phyloP scores from a whole-genome alignment of 2,113 vertebrate species.

The Lepus europaeus region DNA sequence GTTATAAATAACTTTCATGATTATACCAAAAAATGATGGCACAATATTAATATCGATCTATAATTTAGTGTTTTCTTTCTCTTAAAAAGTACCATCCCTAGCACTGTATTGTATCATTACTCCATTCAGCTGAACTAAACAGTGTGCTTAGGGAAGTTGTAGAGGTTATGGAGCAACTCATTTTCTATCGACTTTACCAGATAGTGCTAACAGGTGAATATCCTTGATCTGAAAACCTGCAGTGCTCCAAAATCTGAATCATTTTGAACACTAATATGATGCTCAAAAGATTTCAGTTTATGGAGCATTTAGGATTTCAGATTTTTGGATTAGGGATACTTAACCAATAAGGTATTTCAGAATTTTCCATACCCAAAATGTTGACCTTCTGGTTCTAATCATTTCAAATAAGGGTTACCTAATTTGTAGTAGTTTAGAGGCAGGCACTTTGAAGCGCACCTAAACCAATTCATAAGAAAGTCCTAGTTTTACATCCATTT shows the following conservation, averaged over 20 bases:
- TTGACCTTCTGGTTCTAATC: neutral
- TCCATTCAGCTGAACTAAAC: neutral
- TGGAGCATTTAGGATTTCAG: neutral
- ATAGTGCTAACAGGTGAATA: neutral
- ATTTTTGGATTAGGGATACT: neutral
- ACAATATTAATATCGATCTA: neutral
- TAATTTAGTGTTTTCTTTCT: conserved; percentile 12
- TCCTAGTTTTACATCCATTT: neutral
- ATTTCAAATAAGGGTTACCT: neutral
- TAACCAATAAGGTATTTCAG: neutral
- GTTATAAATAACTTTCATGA: neutral
- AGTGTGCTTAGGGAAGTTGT: neutral
- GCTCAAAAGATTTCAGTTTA: neutral
- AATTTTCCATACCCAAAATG: neutral
- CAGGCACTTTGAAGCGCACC: neutral
- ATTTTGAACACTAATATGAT: neutral
- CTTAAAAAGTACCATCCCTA: neutral
- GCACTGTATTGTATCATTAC: neutral
- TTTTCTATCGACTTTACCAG: conserved; percentile 11
- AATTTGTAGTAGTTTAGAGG: neutral
- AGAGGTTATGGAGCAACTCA: neutral
- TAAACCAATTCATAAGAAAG: neutral
- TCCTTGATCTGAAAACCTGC: neutral
- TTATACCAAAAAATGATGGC: neutral
- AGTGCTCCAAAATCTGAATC: neutral